Base-by-base conservation (phyloP, 2,888 invertebrate genomes). In the Diplazon laetatorius region DNA sequence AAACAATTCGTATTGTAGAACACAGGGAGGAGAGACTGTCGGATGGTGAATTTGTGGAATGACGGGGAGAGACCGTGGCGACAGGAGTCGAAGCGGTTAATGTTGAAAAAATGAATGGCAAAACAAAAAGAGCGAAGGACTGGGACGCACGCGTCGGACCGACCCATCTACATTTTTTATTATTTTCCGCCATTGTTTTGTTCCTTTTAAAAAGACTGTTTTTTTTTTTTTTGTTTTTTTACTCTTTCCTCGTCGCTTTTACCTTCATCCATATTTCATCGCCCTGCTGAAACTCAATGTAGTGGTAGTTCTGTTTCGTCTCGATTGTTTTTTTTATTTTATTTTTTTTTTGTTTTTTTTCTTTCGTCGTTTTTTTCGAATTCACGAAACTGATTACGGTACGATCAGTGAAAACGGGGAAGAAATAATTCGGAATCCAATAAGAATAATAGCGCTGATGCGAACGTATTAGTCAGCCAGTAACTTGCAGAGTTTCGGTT, bases 271-370 rank as follows among this genome's bases (percentile, higher is more conserved):
- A 66, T 48, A 35, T 60, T 50, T 59, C 35, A 50, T 35, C 18
- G 9, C 42, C 4, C 12, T 20, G 37, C 18, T 9, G 66, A 30
- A 50, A n/a, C 50, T 37, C 57, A 30, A 59, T 16, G 16, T 46
- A 37, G 20, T n/a, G 50, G 35, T 18, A n/a, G 42, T 55, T 60
- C 62, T 44, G 68, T 68, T 74, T 30, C 62, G 46, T 46, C 62
- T 22, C 35, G n/a, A 35, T 42, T 14, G 46, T 30, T 10, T 22
- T 22, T 37, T 55, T 39, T 46, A 16, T 20, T 4, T n/a, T n/a
- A n/a, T n/a, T n/a, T 44, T 35, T 16, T 72, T 57, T 63, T 72
- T 57, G 44, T 16, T 72, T 14, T 35, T 22, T n/a, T 35, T n/a
- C 1, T 18, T 48, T 48, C 6, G 9, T 48, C n/a, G n/a, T n/a